A percentile compares a stretch with the other conserved stretches of the same genome.
Conservation (phyloP, 2,113 vertebrate genomes). For the Oxygymnocypris stewartii region DNA sequence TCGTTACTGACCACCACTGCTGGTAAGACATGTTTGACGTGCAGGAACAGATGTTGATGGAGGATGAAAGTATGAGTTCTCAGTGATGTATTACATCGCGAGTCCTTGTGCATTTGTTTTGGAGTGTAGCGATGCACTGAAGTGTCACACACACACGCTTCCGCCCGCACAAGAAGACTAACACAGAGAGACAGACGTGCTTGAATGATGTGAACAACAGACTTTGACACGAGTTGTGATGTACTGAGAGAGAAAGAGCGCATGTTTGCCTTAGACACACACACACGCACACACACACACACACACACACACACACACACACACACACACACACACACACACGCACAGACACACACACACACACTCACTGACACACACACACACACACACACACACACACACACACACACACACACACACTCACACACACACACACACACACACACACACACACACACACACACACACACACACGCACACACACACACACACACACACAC, state of each 20-base stretch:
- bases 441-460: too few species aligned
- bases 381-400: too few species aligned
- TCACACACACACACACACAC: too few species aligned
- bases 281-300: background rate
- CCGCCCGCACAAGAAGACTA: background rate
- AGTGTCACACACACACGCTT: conserved; percentile 17
- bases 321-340: background rate
- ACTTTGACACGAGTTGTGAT: background rate
- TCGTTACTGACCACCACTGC: too few species aligned
- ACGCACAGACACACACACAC: too few species aligned
- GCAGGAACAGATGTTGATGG: background rate
- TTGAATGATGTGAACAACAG: conserved; percentile 1
- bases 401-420: too few species aligned
- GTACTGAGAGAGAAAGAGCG: background rate
- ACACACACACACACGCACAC: too few species aligned
- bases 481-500: too few species aligned
- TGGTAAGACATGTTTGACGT: background rate
- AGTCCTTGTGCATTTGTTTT: background rate
- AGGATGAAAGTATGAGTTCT: conserved; percentile 9
- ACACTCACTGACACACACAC: too few species aligned
- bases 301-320: background rate
- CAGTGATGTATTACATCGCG: conserved; percentile 25
- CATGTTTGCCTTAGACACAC: background rate
- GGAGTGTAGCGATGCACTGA: conserved; percentile 14
- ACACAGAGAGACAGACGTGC: background rate